Evolutionary conservation across 2,888 invertebrate genomes (phyloP), one percentile per base, ranked within the genome.

Genomic region (Eristalinus aeneus): DNA sequence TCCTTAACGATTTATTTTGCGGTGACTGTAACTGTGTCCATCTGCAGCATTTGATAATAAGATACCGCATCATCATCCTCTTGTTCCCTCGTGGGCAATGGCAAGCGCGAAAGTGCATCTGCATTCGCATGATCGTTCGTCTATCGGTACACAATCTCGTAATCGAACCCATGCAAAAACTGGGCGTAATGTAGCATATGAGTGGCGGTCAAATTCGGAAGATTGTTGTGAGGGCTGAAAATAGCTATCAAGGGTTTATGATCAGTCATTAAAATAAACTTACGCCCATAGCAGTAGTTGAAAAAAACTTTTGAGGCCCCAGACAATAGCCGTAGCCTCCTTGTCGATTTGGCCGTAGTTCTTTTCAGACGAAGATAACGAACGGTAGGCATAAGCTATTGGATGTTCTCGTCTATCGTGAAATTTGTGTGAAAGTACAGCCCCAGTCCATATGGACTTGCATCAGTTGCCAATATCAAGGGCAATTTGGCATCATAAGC

Each of bases 381-480:
- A n/a, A n/a, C n/a, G n/a, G n/a, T n/a, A n/a, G n/a, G n/a, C n/a
- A n/a, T n/a, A n/a, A n/a, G n/a, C n/a, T n/a, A n/a, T n/a, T n/a
- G n/a, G n/a, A n/a, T n/a, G n/a, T n/a, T n/a, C n/a, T n/a, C n/a
- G n/a, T n/a, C n/a, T n/a, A n/a, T n/a, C n/a, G n/a, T n/a, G n/a
- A n/a, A n/a, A n/a, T n/a, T n/a, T n/a, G n/a, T n/a, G n/a, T n/a
- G n/a, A n/a, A n/a, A n/a, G n/a, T n/a, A n/a, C n/a, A n/a, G n/a
- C n/a, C n/a, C n/a, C n/a, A n/a, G n/a, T n/a, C n/a, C n/a, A n/a
- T n/a, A 64, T 12, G 73, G 71, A 12, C 88, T 88, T n/a, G 89
- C 89, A 72, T 89, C 89, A 39, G 89, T 89, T 1, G 82, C 58
- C 39, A 89, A 69, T 1, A 88, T 80, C 34, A 89, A 16, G 4